A percentile compares a stretch with the other conserved stretches of the same genome.
Evolutionary conservation across 2,888 invertebrate species (phyloP).

Genomic region (Petrolisthes cinctipes): DNA sequence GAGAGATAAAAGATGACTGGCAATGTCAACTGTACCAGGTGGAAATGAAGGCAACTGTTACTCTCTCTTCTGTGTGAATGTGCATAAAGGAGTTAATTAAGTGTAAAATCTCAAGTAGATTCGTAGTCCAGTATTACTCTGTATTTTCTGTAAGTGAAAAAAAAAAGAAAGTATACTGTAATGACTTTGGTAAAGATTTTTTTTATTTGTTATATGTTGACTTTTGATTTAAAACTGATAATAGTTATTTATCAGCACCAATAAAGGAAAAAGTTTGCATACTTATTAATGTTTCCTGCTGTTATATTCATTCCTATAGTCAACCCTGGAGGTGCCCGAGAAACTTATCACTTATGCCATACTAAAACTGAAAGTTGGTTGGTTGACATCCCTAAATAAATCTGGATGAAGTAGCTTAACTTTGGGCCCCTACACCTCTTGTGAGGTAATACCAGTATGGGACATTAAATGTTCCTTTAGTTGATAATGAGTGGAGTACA

Average conservation of each 20-base stretch:
- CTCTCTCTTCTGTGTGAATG: slow-evolving; percentile 9
- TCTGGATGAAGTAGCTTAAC: not conserved
- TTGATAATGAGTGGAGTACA: too few relatives aligned
- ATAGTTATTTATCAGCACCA: slow-evolving; percentile 8
- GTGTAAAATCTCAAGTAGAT: slow-evolving; percentile 6
- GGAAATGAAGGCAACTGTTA: not conserved
- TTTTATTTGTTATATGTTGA: slow-evolving; percentile 2
- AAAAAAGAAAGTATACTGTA: not conserved
- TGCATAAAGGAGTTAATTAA: not conserved
- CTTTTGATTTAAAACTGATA: not conserved
- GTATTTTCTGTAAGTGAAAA: slow-evolving; percentile 6
- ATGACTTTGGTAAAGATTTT: not conserved
- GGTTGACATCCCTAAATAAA: too few relatives aligned
- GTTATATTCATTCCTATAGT: too few relatives aligned
- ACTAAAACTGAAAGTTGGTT: too few relatives aligned
- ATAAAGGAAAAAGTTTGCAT: not conserved
- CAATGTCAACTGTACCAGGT: too few relatives aligned
- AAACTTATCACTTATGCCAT: too few relatives aligned
- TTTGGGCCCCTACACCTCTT: too few relatives aligned
- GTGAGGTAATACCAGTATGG: too few relatives aligned
- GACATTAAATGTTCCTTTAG: too few relatives aligned
- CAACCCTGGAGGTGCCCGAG: too few relatives aligned
- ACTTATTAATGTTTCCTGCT: too few relatives aligned
- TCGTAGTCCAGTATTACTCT: slow-evolving; percentile 12
- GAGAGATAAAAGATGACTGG: too few relatives aligned